Evolutionary conservation across 2,888 invertebrate species (phyloP).

Genomic region (Nymphalis polychloros): DNA sequence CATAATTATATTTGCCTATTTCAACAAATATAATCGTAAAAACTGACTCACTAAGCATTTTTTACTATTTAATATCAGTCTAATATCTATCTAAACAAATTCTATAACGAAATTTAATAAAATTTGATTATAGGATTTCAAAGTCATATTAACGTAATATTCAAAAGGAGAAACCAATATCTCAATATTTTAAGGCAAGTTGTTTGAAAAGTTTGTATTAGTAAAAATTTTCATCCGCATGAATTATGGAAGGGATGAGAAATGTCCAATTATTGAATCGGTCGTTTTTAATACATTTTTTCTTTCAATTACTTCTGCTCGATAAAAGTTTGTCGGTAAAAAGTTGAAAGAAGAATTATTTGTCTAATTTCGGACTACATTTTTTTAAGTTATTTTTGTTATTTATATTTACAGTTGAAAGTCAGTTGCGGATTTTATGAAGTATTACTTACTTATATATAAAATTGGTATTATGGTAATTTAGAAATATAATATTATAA

Average conservation of each 20-base stretch:
- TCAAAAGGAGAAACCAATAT: neutral
- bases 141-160: no score
- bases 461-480: no score
- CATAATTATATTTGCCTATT: no score
- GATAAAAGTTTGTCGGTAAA: neutral
- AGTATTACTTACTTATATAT: no score
- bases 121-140: no score
- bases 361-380: neutral
- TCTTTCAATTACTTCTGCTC: conserved; percentile 5
- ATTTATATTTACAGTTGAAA: neutral
- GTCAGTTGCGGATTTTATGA: no score
- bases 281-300: conserved; percentile 14
- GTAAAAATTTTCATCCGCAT: conserved; percentile 10
- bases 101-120: no score
- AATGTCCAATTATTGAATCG: conserved; percentile 23
- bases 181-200: conserved; percentile 3
- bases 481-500: no score
- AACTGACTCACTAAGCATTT: no score
- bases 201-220: conserved; percentile 12
- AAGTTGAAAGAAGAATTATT: neutral
- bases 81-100: no score
- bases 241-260: conserved; percentile 21
- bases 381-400: neutral
- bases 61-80: no score
- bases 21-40: no score